phyloP scores from a whole-genome alignment of 2,113 vertebrate genomes.

The Pollachius pollachius region DNA sequence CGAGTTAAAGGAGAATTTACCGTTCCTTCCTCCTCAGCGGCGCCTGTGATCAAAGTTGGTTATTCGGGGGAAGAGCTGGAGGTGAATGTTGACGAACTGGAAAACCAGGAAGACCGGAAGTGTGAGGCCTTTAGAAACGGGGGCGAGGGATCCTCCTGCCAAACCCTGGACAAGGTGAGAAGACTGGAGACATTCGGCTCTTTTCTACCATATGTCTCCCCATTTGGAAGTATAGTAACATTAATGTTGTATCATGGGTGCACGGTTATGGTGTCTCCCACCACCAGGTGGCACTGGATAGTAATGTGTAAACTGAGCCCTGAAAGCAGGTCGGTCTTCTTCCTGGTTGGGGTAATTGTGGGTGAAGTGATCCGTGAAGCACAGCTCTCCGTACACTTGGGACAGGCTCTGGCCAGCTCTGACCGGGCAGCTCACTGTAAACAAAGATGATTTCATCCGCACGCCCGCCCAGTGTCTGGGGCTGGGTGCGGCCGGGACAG shows the following conservation, averaged over 20 bases:
- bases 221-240: background rate
- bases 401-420: slow-evolving; percentile 46
- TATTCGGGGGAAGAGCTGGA: slow-evolving; percentile 64
- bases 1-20: too few relatives aligned
- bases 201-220: background rate
- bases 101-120: slow-evolving; percentile 18
- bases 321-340: background rate
- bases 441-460: slow-evolving; percentile 45
- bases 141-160: slow-evolving; percentile 62
- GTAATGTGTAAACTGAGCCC: slow-evolving; percentile 18
- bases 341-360: slow-evolving; percentile 55
- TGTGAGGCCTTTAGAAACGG: slow-evolving; percentile 15
- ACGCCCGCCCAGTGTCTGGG: slow-evolving; percentile 17
- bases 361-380: slow-evolving; percentile 58
- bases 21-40: slow-evolving; percentile 52
- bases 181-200: background rate
- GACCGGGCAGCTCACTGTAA: slow-evolving; percentile 57
- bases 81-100: slow-evolving; percentile 53
- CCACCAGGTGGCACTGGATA: slow-evolving; percentile 62
- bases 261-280: background rate
- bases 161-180: slow-evolving; percentile 57
- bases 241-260: background rate
- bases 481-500: background rate
- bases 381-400: slow-evolving; percentile 42
- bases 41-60: slow-evolving; percentile 65